phyloP scores from a whole-genome alignment of 2,113 vertebrate genomes.

The Camelus dromedarius region DNA sequence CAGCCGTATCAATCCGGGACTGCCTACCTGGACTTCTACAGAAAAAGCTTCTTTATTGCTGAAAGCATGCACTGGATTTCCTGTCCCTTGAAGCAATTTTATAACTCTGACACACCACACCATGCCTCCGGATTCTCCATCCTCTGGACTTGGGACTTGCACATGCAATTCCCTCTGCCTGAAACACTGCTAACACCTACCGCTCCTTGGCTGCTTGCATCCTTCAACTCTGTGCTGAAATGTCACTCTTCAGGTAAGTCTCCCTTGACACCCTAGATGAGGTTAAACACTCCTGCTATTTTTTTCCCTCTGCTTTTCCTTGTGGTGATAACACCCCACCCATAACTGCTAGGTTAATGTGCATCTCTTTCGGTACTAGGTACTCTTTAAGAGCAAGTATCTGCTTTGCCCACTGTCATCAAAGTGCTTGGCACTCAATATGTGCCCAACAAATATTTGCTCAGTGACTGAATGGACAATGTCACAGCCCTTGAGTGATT shows the following conservation, averaged over 20 bases:
- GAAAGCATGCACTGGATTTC: not conserved
- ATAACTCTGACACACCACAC: not conserved
- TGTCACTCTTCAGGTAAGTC: not conserved
- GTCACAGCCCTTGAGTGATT: not conserved
- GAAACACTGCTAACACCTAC: not conserved
- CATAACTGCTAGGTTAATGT: not conserved
- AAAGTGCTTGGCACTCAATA: not conserved
- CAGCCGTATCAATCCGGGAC: not conserved
- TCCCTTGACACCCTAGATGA: not conserved
- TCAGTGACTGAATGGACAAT: constrained; percentile 32
- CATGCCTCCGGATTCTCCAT: not conserved
- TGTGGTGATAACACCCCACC: not conserved
- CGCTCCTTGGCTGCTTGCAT: not conserved
- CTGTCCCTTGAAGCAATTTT: not conserved
- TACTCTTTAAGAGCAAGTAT: not conserved
- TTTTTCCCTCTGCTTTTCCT: not conserved
- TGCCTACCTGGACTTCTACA: not conserved
- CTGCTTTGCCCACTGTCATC: not conserved
- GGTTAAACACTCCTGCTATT: constrained; percentile 24
- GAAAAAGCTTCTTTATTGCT: not conserved
- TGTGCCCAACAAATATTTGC: constrained; percentile 35
- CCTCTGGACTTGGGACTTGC: not conserved
- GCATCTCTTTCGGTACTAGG: not conserved
- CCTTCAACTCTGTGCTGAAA: not conserved
- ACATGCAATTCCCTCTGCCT: not conserved